Conservation (phyloP, 2,797 vertebrate genomes). For the Notolabrus celidotus region DNA sequence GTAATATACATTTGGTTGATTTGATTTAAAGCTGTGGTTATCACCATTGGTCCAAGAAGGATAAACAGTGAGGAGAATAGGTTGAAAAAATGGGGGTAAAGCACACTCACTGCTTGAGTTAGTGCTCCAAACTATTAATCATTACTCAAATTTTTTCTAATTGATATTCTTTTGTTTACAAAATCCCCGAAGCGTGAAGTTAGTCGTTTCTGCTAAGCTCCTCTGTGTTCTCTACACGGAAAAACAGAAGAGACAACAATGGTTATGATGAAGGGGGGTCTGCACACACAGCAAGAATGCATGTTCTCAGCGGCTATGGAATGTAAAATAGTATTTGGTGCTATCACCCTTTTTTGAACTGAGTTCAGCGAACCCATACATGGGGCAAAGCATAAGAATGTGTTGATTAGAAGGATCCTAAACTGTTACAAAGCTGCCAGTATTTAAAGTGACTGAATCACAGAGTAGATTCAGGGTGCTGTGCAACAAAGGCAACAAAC, state of each 20-base stretch:
- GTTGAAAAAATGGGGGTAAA: background rate
- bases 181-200: conserved; percentile 31
- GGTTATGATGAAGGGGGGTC: conserved; percentile 43
- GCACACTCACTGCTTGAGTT: background rate
- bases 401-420: no score
- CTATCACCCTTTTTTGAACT: conserved; percentile 16
- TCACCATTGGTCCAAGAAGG: conserved; percentile 28
- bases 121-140: conserved; percentile 53
- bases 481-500: background rate
- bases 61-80: conserved; percentile 16
- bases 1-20: conserved; percentile 33
- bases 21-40: conserved; percentile 36
- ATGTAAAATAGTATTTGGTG: conserved; percentile 43
- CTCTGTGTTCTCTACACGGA: conserved; percentile 8
- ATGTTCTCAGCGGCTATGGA: conserved; percentile 30
- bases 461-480: no score
- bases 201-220: conserved; percentile 9
- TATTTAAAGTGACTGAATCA: no score
- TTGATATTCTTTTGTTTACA: conserved; percentile 29
- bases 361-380: conserved; percentile 11
- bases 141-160: conserved; percentile 7
- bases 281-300: conserved; percentile 36
- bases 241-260: conserved; percentile 41
- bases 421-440: no score
- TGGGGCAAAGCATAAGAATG: background rate